A percentile compares a stretch with the other conserved stretches of the same genome.
These are phyloP conservation scores for Saguinus oedipus DNA, from an alignment of 2,797 vertebrate species.

Conservation along the genomic window DNA sequence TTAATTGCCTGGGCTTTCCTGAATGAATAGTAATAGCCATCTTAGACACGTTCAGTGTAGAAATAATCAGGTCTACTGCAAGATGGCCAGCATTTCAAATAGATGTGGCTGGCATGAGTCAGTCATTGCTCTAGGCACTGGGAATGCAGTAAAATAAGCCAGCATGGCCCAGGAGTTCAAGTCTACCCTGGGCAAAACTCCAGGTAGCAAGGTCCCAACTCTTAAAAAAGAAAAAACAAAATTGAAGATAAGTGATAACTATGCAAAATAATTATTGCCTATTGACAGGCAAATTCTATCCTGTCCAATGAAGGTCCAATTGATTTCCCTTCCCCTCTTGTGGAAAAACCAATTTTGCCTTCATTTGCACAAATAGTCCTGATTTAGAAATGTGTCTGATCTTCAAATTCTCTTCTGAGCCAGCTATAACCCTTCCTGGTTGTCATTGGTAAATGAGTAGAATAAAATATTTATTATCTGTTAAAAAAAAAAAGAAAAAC, in stretches of 20 bases:
- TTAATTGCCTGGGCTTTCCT: no score
- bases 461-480: background rate
- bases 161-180: background rate
- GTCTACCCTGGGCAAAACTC: background rate
- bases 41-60: constrained; percentile 90
- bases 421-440: background rate
- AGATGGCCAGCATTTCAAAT: constrained; percentile 97
- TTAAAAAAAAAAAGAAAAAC: background rate
- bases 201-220: background rate
- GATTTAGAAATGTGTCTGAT: background rate
- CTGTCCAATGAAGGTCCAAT: background rate
- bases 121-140: background rate
- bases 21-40: constrained; percentile 65
- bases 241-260: background rate
- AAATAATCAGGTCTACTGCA: constrained; percentile 93
- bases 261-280: background rate
- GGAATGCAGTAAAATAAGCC: background rate
- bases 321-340: background rate
- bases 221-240: background rate
- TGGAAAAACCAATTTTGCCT: background rate
- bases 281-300: background rate
- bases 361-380: background rate
- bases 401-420: constrained; percentile 34
- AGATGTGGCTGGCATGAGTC: constrained; percentile 92
- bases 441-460: background rate